Evolutionary conservation across 2,113 vertebrate species (phyloP).

Genomic region (Carassius gibelio): DNA sequence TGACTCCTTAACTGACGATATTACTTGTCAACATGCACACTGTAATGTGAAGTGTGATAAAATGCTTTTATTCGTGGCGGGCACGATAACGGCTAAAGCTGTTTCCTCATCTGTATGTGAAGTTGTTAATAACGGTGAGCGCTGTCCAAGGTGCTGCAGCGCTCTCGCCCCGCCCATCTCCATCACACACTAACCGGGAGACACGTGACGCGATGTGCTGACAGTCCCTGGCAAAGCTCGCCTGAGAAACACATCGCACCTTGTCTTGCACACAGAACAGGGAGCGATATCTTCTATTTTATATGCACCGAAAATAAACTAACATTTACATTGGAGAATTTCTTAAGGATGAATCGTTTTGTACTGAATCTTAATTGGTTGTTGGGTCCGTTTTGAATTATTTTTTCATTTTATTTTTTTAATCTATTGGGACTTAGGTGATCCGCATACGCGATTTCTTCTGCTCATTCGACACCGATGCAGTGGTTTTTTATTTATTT

Average conservation of each 20-base stretch:
- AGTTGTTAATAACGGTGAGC: slow-evolving; percentile 28
- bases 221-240: slow-evolving; percentile 60
- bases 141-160: slow-evolving; percentile 77
- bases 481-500: slow-evolving; percentile 24
- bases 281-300: slow-evolving; percentile 32
- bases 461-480: slow-evolving; percentile 27
- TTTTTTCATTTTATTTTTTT: neutral
- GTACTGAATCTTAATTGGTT: neutral
- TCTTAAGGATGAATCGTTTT: slow-evolving; percentile 4
- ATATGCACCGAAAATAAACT: neutral
- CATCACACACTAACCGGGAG: slow-evolving; percentile 75
- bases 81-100: neutral
- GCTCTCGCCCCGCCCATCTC: slow-evolving; percentile 71
- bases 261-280: slow-evolving; percentile 50
- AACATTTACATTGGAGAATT: neutral
- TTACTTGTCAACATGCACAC: neutral
- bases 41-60: neutral
- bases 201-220: slow-evolving; percentile 73
- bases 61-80: neutral
- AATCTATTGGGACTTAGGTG: slow-evolving; percentile 43
- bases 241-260: slow-evolving; percentile 58
- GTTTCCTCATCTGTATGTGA: slow-evolving; percentile 29
- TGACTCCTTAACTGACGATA: no score
- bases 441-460: slow-evolving; percentile 48
- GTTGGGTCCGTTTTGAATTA: slow-evolving; percentile 14